Conservation (phyloP, 2,888 invertebrate species). For the Patella ulyssiponensis region DNA sequence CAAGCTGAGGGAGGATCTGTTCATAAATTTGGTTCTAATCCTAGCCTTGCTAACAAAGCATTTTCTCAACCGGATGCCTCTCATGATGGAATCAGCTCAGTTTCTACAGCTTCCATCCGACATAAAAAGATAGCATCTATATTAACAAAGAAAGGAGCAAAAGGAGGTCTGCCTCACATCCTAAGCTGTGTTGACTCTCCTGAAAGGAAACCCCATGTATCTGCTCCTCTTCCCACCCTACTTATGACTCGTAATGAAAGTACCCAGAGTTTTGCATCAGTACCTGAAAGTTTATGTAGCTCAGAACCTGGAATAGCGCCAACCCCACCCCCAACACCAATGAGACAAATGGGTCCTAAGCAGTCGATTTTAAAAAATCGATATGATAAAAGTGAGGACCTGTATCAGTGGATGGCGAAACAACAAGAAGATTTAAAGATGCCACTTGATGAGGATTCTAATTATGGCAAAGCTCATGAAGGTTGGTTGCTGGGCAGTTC, state of each 20-base stretch:
- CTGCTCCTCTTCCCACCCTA: slow-evolving; percentile 20
- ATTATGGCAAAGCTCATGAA: slow-evolving; percentile 46
- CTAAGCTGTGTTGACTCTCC: slow-evolving; percentile 27
- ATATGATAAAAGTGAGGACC: slow-evolving; percentile 80
- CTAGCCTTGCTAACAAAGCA: slow-evolving; percentile 38
- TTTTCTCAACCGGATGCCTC: slow-evolving; percentile 34
- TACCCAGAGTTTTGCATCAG: slow-evolving; percentile 69
- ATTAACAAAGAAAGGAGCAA: slow-evolving; percentile 13
- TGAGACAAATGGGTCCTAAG: slow-evolving; percentile 36
- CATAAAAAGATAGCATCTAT: slow-evolving; percentile 25
- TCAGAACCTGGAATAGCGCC: slow-evolving; percentile 46
- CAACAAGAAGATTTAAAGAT: slow-evolving; percentile 78
- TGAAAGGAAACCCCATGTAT: slow-evolving; percentile 12
- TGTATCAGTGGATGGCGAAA: slow-evolving; percentile 94
- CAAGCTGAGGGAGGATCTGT: slow-evolving; percentile 74
- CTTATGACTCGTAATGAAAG: slow-evolving; percentile 61
- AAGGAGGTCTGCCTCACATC: slow-evolving; percentile 29
- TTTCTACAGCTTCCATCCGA: slow-evolving; percentile 31
- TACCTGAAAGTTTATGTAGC: slow-evolving; percentile 56
- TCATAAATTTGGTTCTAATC: slow-evolving; percentile 38
- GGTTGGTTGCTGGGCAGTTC: slow-evolving; percentile 62
- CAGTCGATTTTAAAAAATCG: slow-evolving; percentile 47
- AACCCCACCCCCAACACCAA: slow-evolving; percentile 56
- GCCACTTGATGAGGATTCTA: slow-evolving; percentile 33
- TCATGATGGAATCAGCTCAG: slow-evolving; percentile 38